These are phyloP conservation scores for Caenorhabditis zanzibari DNA, from an alignment of 2,888 invertebrate genomes.

Conservation along the genomic window DNA sequence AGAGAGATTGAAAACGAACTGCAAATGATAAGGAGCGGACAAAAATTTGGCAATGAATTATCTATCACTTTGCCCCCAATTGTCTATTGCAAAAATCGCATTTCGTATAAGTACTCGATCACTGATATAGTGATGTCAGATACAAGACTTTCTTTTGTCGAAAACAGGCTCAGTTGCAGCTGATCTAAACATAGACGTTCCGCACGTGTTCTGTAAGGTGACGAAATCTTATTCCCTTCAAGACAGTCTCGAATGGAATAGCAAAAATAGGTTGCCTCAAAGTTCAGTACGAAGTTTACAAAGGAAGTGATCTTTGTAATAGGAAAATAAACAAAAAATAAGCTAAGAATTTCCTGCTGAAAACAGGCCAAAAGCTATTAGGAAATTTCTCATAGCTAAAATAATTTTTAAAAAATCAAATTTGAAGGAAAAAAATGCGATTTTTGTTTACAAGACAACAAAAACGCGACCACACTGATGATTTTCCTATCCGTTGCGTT, in stretches of 20 bases:
- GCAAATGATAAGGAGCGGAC: conserved; percentile 33
- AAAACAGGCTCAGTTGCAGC: conserved; percentile 36
- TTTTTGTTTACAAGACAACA: conserved; percentile 19
- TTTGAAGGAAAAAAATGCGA: background rate
- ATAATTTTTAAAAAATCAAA: background rate
- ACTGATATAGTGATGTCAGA: conserved; percentile 11
- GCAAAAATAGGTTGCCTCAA: background rate
- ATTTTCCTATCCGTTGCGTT: conserved; percentile 38
- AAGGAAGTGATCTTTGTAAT: conserved; percentile 1
- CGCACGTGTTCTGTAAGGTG: conserved; percentile 21
- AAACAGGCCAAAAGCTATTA: too few species aligned
- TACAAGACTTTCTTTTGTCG: background rate
- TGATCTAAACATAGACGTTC: conserved; percentile 27
- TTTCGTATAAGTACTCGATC: background rate
- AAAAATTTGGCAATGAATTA: conserved; percentile 25
- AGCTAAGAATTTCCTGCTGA: too few species aligned
- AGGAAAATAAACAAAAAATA: background rate
- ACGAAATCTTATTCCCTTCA: background rate
- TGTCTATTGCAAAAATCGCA: background rate
- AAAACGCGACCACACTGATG: conserved; percentile 29
- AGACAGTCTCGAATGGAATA: too few species aligned
- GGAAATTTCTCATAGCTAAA: too few species aligned
- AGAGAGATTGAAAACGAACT: conserved; percentile 32
- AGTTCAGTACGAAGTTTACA: background rate
- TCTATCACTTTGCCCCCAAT: background rate